Conservation (phyloP, 2,888 invertebrate genomes). For the Melinaea menophilus region DNA sequence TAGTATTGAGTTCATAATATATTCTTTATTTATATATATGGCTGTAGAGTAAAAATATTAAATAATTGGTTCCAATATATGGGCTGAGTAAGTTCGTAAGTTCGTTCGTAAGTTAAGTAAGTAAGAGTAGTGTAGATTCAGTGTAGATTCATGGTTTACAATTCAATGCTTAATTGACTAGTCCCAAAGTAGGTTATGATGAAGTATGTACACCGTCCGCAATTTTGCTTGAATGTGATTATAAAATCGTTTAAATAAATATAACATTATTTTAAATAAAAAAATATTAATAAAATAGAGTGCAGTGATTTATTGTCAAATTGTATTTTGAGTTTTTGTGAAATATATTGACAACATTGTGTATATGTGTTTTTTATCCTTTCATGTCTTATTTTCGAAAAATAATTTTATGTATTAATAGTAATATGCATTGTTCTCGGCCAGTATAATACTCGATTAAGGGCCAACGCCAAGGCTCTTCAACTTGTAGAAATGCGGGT, state of each 20-base stretch:
- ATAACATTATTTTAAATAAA: not conserved
- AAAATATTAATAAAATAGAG: not conserved
- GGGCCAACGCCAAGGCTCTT: conserved; percentile 17
- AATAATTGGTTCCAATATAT: not conserved
- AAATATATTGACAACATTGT: not conserved
- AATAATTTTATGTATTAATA: too few species aligned
- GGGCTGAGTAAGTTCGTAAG: too few species aligned
- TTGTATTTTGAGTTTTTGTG: not conserved
- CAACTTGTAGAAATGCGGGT: conserved; percentile 26
- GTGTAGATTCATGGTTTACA: not conserved
- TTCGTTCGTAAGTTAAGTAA: too few species aligned
- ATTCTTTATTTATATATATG: too few species aligned
- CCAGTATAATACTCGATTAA: not conserved
- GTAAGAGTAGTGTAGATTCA: too few species aligned
- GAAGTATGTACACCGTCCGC: not conserved
- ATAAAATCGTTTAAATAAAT: not conserved
- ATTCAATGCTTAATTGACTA: not conserved
- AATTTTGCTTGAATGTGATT: not conserved
- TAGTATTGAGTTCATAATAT: too few species aligned
- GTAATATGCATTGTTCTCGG: not conserved
- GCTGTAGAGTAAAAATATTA: not conserved
- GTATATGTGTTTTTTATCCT: too few species aligned
- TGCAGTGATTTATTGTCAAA: not conserved
- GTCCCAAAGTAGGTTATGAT: not conserved
- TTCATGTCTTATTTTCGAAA: too few species aligned